These are phyloP conservation scores for Leuciscus idus DNA, from an alignment of 2,113 vertebrate genomes.

Conservation along the genomic window DNA sequence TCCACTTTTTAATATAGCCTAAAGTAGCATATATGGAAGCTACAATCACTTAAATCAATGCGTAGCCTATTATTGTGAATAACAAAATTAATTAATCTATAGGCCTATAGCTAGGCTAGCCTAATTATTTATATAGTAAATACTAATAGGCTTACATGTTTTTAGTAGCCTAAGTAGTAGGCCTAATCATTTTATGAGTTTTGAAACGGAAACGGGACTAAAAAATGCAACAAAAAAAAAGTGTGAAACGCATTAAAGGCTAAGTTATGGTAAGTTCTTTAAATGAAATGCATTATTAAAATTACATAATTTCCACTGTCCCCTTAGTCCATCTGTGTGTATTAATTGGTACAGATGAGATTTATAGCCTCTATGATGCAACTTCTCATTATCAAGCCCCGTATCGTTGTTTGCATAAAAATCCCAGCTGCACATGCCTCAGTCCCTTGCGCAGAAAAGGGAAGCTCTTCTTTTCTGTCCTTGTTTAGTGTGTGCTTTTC, in stretches of 20 bases:
- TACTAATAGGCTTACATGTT: no score
- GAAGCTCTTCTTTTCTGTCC: constrained; percentile 72
- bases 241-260: neutral
- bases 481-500: constrained; percentile 63
- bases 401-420: constrained; percentile 67
- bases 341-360: neutral
- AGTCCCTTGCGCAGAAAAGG: constrained; percentile 67
- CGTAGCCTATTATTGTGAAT: neutral
- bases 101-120: no score
- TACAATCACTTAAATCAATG: neutral
- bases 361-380: neutral
- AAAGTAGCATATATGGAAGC: neutral
- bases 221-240: neutral
- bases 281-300: neutral
- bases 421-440: constrained; percentile 60
- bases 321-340: neutral
- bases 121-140: no score
- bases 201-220: neutral
- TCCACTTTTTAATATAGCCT: neutral
- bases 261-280: neutral
- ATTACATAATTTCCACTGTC: neutral
- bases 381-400: constrained; percentile 12
- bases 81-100: neutral
- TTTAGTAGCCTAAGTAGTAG: neutral
- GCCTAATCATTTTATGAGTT: neutral